Percentiles rank a stretch among this genome's conserved stretches.
Evolutionary conservation across 2,888 invertebrate species (phyloP).

Genomic region (Azorinus chamasolen): DNA sequence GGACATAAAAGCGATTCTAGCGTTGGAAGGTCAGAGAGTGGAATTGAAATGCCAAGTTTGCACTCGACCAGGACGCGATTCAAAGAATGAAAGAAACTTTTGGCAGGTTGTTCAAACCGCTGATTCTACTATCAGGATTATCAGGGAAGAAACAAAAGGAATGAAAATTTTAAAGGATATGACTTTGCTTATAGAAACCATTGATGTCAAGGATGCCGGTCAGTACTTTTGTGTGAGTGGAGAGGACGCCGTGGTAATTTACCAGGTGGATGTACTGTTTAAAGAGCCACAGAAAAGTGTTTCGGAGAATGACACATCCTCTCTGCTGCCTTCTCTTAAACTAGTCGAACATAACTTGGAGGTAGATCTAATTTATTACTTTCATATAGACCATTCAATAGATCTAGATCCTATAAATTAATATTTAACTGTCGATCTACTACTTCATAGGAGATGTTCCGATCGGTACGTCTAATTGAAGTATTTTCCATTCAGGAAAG

Average conservation of each 20-base stretch:
- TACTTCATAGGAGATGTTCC: no score
- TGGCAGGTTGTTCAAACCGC: slow-evolving; percentile 73
- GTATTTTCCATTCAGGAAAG: no score
- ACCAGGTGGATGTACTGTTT: slow-evolving; percentile 79
- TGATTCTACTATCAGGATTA: slow-evolving; percentile 53
- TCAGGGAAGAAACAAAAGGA: slow-evolving; percentile 22
- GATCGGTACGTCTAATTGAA: no score
- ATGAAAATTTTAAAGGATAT: slow-evolving; percentile 57
- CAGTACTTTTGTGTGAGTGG: slow-evolving; percentile 77
- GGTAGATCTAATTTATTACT: no score
- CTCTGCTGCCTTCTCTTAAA: slow-evolving; percentile 78
- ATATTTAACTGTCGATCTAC: no score
- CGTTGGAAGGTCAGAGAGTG: slow-evolving; percentile 75
- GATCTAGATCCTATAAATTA: no score
- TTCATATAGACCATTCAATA: no score
- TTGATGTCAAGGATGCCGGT: slow-evolving; percentile 72
- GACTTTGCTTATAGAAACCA: slow-evolving; percentile 56
- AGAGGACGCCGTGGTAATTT: slow-evolving; percentile 71
- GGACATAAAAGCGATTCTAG: slow-evolving; percentile 70
- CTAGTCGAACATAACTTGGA: slow-evolving; percentile 84
- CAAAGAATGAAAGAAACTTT: slow-evolving; percentile 22
- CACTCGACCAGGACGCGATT: slow-evolving; percentile 59
- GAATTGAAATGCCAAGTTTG: slow-evolving; percentile 72
- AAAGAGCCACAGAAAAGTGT: slow-evolving; percentile 62
- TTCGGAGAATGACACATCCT: slow-evolving; percentile 42